Conservation (phyloP, 2,797 vertebrate genomes). For the Thaleichthys pacificus region DNA sequence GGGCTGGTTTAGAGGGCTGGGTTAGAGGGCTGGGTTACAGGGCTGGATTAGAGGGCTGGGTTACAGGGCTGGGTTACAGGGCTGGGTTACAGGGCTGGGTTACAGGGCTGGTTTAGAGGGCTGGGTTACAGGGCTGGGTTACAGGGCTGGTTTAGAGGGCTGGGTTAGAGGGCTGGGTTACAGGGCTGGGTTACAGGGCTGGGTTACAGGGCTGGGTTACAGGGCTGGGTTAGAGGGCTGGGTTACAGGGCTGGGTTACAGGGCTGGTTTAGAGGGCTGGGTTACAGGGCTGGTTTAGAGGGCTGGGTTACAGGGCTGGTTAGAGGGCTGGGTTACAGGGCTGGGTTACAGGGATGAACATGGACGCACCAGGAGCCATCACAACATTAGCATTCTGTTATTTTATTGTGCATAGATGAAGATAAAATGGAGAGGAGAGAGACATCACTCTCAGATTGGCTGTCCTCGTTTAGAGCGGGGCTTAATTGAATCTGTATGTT, state of each 20-base stretch:
- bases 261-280: no score
- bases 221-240: no score
- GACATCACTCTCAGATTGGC: slow-evolving; percentile 71
- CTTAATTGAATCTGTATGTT: slow-evolving; percentile 85
- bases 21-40: slow-evolving; percentile 45
- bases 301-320: no score
- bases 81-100: background rate
- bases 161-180: no score
- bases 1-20: slow-evolving; percentile 9
- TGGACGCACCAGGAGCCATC: no score
- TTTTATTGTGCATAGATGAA: slow-evolving; percentile 45
- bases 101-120: background rate
- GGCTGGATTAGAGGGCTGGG: slow-evolving; percentile 51
- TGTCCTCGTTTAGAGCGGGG: slow-evolving; percentile 53
- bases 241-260: no score
- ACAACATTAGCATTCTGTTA: slow-evolving; percentile 26
- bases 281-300: no score
- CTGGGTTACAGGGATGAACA: no score
- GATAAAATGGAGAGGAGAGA: slow-evolving; percentile 50
- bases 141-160: no score
- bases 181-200: no score
- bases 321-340: no score
- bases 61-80: background rate
- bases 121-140: background rate
- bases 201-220: no score